A percentile compares a stretch with the other conserved stretches of the same genome.
Evolutionary conservation across 2,888 invertebrate species (phyloP).

Genomic region (Taphrorychus bicolor): DNA sequence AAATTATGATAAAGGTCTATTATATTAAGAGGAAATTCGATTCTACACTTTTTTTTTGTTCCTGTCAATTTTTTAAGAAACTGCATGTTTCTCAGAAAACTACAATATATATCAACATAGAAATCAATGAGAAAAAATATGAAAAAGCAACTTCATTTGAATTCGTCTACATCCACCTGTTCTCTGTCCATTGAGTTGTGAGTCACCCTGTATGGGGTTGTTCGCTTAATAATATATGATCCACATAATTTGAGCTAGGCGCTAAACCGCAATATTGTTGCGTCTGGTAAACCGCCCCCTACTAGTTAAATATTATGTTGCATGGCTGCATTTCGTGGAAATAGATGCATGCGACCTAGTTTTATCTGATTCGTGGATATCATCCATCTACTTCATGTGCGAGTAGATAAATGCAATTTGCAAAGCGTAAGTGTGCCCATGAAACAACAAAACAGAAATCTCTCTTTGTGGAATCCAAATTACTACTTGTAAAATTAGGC

Average conservation of each 20-base stretch:
- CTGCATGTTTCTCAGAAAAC: too few species aligned
- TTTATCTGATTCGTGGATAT: too few species aligned
- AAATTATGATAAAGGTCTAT: too few species aligned
- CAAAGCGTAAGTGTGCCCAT: neutral
- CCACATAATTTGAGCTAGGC: neutral
- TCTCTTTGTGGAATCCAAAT: neutral
- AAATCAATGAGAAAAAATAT: too few species aligned
- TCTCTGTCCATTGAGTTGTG: too few species aligned
- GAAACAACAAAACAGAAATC: neutral
- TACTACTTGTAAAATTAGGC: neutral
- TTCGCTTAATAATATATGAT: neutral
- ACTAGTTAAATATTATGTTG: neutral
- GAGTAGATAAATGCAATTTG: neutral
- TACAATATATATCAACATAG: too few species aligned
- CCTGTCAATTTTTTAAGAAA: too few species aligned
- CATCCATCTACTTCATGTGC: neutral
- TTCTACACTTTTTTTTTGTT: too few species aligned
- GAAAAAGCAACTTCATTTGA: too few species aligned
- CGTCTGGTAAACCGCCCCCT: neutral
- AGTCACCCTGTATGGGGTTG: neutral
- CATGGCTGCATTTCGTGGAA: neutral
- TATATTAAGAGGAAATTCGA: too few species aligned
- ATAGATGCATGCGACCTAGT: neutral
- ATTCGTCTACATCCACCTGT: too few species aligned
- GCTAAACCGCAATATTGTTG: neutral